phyloP scores from a whole-genome alignment of 2,888 invertebrate genomes.

The Augochlorella aurata region DNA sequence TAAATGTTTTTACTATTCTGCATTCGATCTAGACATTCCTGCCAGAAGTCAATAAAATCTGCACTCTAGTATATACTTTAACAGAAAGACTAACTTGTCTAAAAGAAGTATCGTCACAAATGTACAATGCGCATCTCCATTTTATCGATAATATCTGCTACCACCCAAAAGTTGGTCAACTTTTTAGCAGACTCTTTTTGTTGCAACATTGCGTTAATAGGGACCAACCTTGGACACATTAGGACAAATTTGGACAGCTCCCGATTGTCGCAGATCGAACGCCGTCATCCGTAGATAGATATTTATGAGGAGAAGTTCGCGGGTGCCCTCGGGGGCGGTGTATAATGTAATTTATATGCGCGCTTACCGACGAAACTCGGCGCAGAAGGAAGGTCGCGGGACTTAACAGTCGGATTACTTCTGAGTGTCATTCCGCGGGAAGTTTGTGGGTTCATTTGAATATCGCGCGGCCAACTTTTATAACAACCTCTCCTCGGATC shows the following conservation, averaged over 20 bases:
- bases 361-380: slow-evolving; percentile 25
- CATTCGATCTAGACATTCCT: no score
- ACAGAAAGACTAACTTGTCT: no score
- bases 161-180: no score
- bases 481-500: slow-evolving; percentile 20
- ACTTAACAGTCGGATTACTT: slow-evolving; percentile 42
- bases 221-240: neutral
- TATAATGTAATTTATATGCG: slow-evolving; percentile 44
- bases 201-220: no score
- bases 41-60: no score
- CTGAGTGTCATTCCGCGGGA: slow-evolving; percentile 20
- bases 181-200: no score
- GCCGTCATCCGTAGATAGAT: slow-evolving; percentile 4
- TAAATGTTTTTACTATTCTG: no score
- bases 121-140: no score
- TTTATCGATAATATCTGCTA: no score
- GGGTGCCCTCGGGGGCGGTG: neutral
- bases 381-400: slow-evolving; percentile 10
- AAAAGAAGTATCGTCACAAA: no score
- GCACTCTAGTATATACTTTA: no score
- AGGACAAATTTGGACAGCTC: neutral
- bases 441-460: slow-evolving; percentile 44
- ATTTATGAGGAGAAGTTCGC: slow-evolving; percentile 15
- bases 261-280: neutral
- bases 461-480: slow-evolving; percentile 41